Evolutionary conservation across 30 jellyfish, hydroid and myxozoan species (phyloP).

Genomic region (Pseudorhiza aurosa): DNA sequence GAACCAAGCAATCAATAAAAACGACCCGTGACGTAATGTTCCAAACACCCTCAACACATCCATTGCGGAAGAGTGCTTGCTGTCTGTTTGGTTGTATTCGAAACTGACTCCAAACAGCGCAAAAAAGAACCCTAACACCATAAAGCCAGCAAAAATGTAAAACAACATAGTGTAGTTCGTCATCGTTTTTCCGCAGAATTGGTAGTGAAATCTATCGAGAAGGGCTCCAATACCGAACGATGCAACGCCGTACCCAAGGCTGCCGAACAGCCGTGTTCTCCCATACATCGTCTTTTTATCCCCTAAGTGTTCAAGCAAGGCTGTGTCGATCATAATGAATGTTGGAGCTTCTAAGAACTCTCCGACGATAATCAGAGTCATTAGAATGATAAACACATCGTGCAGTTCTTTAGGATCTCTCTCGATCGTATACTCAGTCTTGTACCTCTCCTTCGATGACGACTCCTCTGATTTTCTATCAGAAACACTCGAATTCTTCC

Average conservation of each 20-base stretch:
- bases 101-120: slow-evolving; percentile 81
- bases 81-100: slow-evolving; percentile 52
- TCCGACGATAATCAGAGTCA: slow-evolving; percentile 87
- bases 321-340: slow-evolving; percentile 94
- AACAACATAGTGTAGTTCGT: slow-evolving; percentile 84
- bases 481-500: background rate
- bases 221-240: slow-evolving; percentile 95
- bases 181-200: slow-evolving; percentile 80
- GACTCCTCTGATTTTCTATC: background rate
- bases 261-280: slow-evolving; percentile 92
- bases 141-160: slow-evolving; percentile 87
- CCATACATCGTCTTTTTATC: slow-evolving; percentile 91
- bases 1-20: slow-evolving; percentile 87
- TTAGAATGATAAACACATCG: slow-evolving; percentile 74
- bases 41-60: slow-evolving; percentile 69
- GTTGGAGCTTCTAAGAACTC: slow-evolving; percentile 99
- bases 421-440: slow-evolving; percentile 63
- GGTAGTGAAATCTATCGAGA: slow-evolving; percentile 77
- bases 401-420: slow-evolving; percentile 77
- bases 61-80: slow-evolving; percentile 20
- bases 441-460: background rate
- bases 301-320: slow-evolving; percentile 90
- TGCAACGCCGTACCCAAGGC: slow-evolving; percentile 98
- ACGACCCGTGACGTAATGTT: slow-evolving; percentile 73
- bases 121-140: slow-evolving; percentile 86